phyloP scores from a whole-genome alignment of 2,113 vertebrate genomes.

The Phylloscopus trochilus region DNA sequence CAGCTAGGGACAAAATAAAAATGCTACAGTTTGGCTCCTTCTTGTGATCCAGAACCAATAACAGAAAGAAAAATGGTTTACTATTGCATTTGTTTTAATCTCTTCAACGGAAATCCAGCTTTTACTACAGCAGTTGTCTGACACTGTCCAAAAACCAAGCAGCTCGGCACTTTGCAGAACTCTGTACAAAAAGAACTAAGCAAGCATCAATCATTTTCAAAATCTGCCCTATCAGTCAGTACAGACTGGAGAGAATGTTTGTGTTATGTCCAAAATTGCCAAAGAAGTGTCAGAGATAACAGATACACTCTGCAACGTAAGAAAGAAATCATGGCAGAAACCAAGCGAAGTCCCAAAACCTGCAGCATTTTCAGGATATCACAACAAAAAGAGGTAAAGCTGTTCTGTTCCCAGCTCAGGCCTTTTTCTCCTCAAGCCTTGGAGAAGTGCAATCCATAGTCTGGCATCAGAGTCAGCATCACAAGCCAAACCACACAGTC shows the following conservation, averaged over 20 bases:
- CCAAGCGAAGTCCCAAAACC: neutral
- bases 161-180: neutral
- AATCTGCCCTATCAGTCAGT: neutral
- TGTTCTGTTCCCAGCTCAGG: neutral
- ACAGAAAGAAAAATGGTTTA: neutral
- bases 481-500: neutral
- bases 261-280: neutral
- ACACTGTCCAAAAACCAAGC: neutral
- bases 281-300: neutral
- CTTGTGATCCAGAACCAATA: neutral
- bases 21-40: neutral
- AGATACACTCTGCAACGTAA: neutral
- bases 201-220: neutral
- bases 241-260: neutral
- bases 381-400: neutral
- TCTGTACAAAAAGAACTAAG: neutral
- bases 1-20: neutral
- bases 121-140: neutral
- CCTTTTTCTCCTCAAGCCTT: neutral
- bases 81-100: neutral
- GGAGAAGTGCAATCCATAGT: neutral
- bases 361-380: neutral
- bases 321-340: neutral
- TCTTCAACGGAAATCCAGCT: neutral
- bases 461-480: neutral